Conservation (phyloP, 2,888 invertebrate species). For the Acanthosepion esculentum region DNA sequence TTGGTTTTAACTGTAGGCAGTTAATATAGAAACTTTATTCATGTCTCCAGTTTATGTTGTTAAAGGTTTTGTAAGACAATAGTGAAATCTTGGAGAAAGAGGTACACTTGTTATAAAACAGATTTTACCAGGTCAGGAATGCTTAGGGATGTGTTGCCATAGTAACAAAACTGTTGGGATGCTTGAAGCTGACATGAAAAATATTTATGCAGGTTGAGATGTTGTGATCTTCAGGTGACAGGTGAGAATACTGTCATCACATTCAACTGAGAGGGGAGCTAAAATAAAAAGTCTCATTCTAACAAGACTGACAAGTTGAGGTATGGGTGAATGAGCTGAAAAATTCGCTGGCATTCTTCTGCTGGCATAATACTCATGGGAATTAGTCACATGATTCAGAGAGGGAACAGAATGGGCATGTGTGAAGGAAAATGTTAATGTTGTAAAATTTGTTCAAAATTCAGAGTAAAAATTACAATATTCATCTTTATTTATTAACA, state of each 20-base stretch:
- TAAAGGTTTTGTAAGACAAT: too few species aligned
- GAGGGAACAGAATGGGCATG: background rate
- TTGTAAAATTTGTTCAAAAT: background rate
- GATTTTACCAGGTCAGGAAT: background rate
- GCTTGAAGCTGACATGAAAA: background rate
- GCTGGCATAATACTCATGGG: background rate
- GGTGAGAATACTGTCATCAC: background rate
- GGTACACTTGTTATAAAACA: background rate
- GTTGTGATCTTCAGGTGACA: background rate
- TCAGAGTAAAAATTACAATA: background rate
- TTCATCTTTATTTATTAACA: too few species aligned
- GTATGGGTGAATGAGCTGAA: background rate
- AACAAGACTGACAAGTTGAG: background rate
- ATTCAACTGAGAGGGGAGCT: background rate
- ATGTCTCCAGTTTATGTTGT: too few species aligned
- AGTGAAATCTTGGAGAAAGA: background rate
- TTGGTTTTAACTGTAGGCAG: background rate
- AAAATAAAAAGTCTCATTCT: background rate
- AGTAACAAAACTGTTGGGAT: background rate
- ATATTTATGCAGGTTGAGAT: background rate
- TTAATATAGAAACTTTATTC: background rate
- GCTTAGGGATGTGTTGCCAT: conserved; percentile 33
- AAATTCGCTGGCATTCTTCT: background rate
- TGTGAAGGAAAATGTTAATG: background rate
- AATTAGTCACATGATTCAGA: background rate